Evolutionary conservation across 2,888 invertebrate species (phyloP), one percentile per base, ranked within the genome.

Genomic region (Himalopsyche tibetana): DNA sequence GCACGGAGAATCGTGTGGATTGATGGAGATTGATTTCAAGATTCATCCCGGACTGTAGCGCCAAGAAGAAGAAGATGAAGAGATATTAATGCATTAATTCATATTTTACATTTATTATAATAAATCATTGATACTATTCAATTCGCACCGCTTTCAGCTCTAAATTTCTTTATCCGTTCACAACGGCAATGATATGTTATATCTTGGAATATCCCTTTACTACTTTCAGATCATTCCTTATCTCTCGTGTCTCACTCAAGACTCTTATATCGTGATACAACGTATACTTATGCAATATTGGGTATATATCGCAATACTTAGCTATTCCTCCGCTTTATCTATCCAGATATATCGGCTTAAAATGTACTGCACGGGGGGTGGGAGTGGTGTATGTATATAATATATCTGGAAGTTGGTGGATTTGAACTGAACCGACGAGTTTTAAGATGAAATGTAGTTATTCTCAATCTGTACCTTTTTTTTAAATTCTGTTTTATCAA

Each of bases 291-390:
- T 74, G 12, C 36, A 12, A 36, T 74, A 74, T 74, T 36, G 15
- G 15, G 38, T 74, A 74, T 9, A 36, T 74, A 74, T 36, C 36
- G 74, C 12, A 74, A 74, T 74, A 74, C 74, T 74, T 74, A 74
- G 74, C 15, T 74, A 74, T 74, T 74, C 38, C 74, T 36, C 15
- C 38, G 74, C 74, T 74, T 74, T 74, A 74, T 74, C 74, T 74
- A 36, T 12, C 36, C 74, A 74, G 74, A 74, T 74, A 19, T 74
- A 74, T 74, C 74, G 74, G 74, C 74, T 74, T 74, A 74, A 74
- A 74, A 74, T 36, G 74, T 74, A 74, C 74, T 74, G 74, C 74
- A 74, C 12, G 74, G 36, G 63, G 42, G 51, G 15, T 12, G 51
- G 12, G 51, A 15, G 51, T 12, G 36, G 74, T 74, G 19, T 74